Evolutionary conservation across 2,888 invertebrate genomes (phyloP).

Genomic region (Epistrophe grossulariae): DNA sequence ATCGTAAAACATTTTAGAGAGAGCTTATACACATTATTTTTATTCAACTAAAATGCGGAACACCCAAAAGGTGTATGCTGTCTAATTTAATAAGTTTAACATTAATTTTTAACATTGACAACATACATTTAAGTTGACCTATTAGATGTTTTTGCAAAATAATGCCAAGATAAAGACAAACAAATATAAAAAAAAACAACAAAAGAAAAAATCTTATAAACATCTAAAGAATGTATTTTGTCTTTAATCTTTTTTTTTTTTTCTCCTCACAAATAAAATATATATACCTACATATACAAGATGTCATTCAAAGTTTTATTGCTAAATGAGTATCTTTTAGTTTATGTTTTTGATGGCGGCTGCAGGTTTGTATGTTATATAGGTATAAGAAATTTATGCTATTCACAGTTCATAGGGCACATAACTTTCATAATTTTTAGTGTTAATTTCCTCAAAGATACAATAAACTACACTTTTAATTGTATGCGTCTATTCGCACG

Average conservation of each 20-base stretch:
- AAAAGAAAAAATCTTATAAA: neutral
- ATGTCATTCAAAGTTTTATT: constrained; percentile 40
- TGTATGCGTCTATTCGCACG: constrained; percentile 33
- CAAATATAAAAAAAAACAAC: constrained; percentile 17
- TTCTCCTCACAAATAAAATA: neutral
- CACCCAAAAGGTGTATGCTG: constrained; percentile 54
- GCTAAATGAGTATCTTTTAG: constrained; percentile 16
- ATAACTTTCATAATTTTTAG: constrained; percentile 40
- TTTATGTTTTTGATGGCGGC: constrained; percentile 18
- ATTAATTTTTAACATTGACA: constrained; percentile 36
- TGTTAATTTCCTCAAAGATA: neutral
- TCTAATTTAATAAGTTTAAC: constrained; percentile 25
- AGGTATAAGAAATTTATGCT: constrained; percentile 7
- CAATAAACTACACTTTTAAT: constrained; percentile 11
- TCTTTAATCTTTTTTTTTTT: constrained; percentile 43
- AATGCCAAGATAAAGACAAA: constrained; percentile 31
- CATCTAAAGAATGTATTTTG: constrained; percentile 44
- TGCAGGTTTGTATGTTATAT: neutral
- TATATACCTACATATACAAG: neutral
- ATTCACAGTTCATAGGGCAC: constrained; percentile 41
- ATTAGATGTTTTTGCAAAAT: constrained; percentile 40
- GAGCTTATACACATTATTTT: too few species aligned
- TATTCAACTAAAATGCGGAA: constrained; percentile 16
- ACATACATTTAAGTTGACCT: constrained; percentile 12
- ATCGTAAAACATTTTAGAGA: constrained; percentile 38